These are phyloP conservation scores for Trinorchestia longiramus DNA, from an alignment of 1,140 invertebrate species.

Conservation along the genomic window DNA sequence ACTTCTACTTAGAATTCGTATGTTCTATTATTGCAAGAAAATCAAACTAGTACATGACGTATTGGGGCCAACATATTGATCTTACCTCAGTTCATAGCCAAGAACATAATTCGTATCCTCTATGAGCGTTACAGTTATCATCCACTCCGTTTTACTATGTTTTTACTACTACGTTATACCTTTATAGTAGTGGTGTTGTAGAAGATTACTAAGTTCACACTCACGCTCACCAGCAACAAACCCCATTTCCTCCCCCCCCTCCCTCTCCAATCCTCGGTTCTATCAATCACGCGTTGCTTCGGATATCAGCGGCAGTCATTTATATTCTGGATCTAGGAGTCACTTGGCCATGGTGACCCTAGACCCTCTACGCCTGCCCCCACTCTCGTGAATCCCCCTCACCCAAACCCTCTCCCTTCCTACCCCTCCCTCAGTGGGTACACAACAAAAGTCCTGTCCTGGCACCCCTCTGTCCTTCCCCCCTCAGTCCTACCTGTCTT, in stretches of 20 bases:
- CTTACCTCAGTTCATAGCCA: not conserved
- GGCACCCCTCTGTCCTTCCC: not conserved
- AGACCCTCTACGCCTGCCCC: not conserved
- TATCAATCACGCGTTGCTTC: not conserved
- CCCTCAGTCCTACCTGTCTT: constrained; percentile 21
- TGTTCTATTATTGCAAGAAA: not conserved
- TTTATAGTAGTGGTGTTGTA: not conserved
- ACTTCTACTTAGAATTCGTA: not conserved
- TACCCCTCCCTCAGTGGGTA: not conserved
- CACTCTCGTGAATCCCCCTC: not conserved
- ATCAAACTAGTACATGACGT: not conserved
- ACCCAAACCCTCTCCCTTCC: not conserved
- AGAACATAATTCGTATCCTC: not conserved
- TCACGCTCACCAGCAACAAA: not conserved
- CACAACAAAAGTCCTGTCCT: constrained; percentile 8
- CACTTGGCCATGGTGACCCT: not conserved
- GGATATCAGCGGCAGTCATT: not conserved
- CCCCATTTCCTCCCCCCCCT: not conserved
- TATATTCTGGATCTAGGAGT: not conserved
- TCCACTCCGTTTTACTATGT: not conserved
- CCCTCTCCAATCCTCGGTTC: not conserved
- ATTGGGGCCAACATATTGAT: not conserved
- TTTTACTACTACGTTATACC: not conserved
- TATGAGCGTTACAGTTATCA: not conserved
- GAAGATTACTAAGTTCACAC: not conserved